Evolutionary conservation across 2,797 vertebrate genomes (phyloP).

Genomic region (Gambelia wislizenii): DNA sequence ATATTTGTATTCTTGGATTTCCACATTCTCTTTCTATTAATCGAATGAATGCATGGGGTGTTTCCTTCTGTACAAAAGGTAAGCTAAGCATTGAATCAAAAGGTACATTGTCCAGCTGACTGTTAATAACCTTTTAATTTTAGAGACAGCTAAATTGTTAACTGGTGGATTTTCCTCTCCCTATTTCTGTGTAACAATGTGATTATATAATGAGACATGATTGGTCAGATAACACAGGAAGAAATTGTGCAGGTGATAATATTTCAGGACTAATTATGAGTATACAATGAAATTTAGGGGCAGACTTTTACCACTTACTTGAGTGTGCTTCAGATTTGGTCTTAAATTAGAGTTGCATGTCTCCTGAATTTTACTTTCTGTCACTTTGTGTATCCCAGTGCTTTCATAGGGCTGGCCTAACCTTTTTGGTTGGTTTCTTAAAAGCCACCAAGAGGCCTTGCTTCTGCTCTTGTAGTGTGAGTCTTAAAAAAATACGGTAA

Average conservation of each 20-base stretch:
- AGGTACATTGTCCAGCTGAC: neutral
- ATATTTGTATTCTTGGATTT: conserved; percentile 2
- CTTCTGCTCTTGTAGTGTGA: fast-evolving
- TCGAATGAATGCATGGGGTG: too few relatives aligned
- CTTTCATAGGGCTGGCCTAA: fast-evolving
- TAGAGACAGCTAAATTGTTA: neutral
- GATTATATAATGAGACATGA: neutral
- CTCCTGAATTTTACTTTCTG: neutral
- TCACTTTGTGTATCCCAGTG: neutral
- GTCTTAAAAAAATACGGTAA: neutral
- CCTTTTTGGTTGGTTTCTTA: neutral
- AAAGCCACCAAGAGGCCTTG: fast-evolving
- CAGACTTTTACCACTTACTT: neutral
- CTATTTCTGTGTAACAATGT: neutral
- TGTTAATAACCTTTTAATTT: neutral
- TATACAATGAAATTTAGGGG: neutral
- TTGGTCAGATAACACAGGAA: neutral
- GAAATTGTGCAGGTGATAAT: neutral
- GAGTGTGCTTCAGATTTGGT: neutral
- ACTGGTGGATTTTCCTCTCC: neutral
- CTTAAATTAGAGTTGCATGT: neutral
- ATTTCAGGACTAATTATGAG: neutral
- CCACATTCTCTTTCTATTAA: neutral
- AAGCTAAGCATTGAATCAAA: neutral
- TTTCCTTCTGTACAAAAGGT: neutral